Base-by-base conservation (phyloP, 2,888 invertebrate genomes). In the Monochamus alternatus region DNA sequence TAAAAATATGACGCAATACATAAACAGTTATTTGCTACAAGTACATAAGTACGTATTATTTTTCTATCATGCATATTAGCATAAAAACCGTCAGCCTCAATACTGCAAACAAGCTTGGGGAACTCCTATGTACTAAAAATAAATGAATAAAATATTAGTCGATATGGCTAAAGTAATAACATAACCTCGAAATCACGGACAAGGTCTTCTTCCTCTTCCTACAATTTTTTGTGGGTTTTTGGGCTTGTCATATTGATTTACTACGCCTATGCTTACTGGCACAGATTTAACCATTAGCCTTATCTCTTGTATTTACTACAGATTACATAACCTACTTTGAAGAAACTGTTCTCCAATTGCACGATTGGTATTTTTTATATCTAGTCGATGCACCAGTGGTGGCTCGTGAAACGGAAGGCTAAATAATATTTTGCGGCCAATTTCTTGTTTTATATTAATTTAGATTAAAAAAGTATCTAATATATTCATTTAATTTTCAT, bases 301-400 rank as follows among this genome's bases (percentile, higher is more conserved):
- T 81, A 82, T 82, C 81, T 79, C 63, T 38, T 74, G 67, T 80
- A 75, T 80, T 79, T 75, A 73, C 68, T 77, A 72, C 63, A 75
- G 81, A 80, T 81, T 81, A 80, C 75, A 74, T 79, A 81, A 80
- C 81, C 81, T 75, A 81, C 80, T 80, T 81, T 77, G 68, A 72
- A 62, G 47, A 58, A 69, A 69, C 69, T 38, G 69, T 60, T 58
- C 58, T 58, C 58, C 22, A n/a, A 32, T 59, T 58, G 32, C 12
- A 58, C 58, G 68, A 68, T 68, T n/a, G 44, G 10, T 58, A 22
- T 68, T 68, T 59, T 43, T 9, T 32, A 64, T 38, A 38, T 38
- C 5, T 7, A 38, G 7, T 38, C 38, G 22, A 22, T 22, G 22
- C 1, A 22, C 22, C 22, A 22, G 22, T 22, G 22, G 22, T 22